Base-by-base conservation (phyloP, 2,113 vertebrate genomes). In the Phylloscopus trochiloides region DNA sequence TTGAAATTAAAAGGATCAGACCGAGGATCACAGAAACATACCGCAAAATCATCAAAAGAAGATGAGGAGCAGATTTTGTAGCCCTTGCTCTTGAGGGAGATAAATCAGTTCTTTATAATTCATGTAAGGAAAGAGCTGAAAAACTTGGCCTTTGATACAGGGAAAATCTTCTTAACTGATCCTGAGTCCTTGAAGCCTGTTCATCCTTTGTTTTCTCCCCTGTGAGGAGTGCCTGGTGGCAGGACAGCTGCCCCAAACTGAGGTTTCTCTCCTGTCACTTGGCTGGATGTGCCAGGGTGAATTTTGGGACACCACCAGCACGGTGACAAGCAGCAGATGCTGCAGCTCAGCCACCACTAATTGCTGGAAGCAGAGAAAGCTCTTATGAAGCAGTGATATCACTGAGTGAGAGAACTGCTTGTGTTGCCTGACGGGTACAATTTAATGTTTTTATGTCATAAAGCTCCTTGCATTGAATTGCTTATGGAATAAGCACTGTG, bases 21-120 rank as follows among this genome's bases (percentile, higher is more conserved):
- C 91, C 57, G 11, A 93, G 79, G 88, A 95, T 94, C 90, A 88
- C 71, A 83, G 90, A 36, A 94, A 95, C 93, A 93, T 77, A 93
- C 94, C 94, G 1, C 94, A 96, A 95, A 95, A 95, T 96, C 92
- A 92, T 94, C 96, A 88, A 86, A 95, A 95, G 96, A 95, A 97
- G 96, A 97, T 90, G 92, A 95, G 85, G 96, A 95, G 93, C 96
- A 97, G 96, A 96, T 92, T 96, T 77, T 93, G 85, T 93, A 93
- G 90, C 85, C 92, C 67, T 93, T 93, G 92, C 94, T 94, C 94
- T 84, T 74, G 75, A 86, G 75, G 79, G 85, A 96, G 75, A 95
- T 95, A 94, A 96, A 95, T 95, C 90, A 95, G n/a, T 92, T 47
- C 62, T 92, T 95, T 80, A 24, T 24, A 86, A 47, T 85, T 66